These are phyloP conservation scores for Tenodera sinensis DNA, from an alignment of 2,888 invertebrate genomes.

Conservation along the genomic window DNA sequence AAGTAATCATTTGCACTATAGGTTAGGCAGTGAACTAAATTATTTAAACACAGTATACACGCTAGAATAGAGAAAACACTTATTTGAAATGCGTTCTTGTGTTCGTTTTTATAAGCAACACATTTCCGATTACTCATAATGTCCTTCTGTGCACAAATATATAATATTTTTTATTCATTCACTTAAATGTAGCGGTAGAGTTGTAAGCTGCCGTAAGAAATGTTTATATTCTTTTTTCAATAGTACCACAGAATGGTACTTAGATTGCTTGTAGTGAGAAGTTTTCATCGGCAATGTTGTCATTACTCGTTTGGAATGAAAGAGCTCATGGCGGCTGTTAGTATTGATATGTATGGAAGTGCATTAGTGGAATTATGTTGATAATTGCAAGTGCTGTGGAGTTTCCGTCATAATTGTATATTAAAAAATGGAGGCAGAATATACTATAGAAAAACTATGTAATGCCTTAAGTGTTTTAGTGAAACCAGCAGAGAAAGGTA, in stretches of 20 bases:
- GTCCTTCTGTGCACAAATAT: not conserved
- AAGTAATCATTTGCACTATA: conserved; percentile 58
- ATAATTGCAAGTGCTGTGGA: not conserved
- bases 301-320: not conserved
- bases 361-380: not conserved
- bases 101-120: not conserved
- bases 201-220: too few relatives aligned
- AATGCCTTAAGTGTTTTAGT: conserved; percentile 28
- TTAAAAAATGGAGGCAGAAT: not conserved
- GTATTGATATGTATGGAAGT: not conserved
- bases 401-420: not conserved
- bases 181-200: too few relatives aligned
- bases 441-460: conserved; percentile 13
- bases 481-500: conserved; percentile 32
- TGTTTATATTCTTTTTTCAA: too few relatives aligned
- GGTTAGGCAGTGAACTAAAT: not conserved
- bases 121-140: not conserved
- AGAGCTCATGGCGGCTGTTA: not conserved
- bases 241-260: not conserved
- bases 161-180: not conserved
- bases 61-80: not conserved
- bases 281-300: not conserved
- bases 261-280: not conserved
- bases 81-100: not conserved
- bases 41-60: not conserved